A percentile compares a stretch with the other conserved stretches of the same genome.
phyloP scores from a whole-genome alignment of 2,113 vertebrate species.

The Bubalus kerabau region DNA sequence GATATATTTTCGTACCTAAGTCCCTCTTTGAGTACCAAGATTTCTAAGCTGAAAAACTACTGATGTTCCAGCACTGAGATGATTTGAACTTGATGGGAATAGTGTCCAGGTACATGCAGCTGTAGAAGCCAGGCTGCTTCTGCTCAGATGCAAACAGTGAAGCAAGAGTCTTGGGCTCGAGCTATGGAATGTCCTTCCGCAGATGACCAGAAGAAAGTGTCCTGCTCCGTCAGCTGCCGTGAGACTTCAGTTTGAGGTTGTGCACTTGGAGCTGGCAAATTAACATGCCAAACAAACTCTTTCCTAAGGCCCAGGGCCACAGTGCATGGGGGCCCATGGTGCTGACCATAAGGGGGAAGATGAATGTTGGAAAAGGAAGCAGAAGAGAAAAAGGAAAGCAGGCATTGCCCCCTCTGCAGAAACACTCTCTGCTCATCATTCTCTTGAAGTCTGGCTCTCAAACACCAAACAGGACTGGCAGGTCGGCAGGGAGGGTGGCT shows the following conservation, averaged over 20 bases:
- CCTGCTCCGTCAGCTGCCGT: not conserved
- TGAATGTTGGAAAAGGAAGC: not conserved
- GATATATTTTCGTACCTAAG: not conserved
- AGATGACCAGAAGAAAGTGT: not conserved
- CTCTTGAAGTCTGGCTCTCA: not conserved
- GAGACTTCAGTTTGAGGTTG: not conserved
- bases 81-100: not conserved
- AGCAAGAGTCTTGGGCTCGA: not conserved
- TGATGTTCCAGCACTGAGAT: no score
- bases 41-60: not conserved
- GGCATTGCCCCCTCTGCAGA: rapidly evolving
- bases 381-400: not conserved
- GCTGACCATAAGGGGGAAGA: no score
- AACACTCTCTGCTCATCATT: no score
- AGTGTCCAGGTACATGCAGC: not conserved
- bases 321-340: not conserved
- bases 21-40: no score
- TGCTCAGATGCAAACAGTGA: not conserved
- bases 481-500: no score
- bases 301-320: not conserved
- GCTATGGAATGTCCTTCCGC: rapidly evolving
- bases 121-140: not conserved
- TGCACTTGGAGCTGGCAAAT: not conserved
- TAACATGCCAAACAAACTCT: not conserved
- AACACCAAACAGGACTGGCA: not conserved